Percentiles rank a stretch among this genome's conserved stretches.
These are phyloP conservation scores for Helostoma temminkii DNA, from an alignment of 2,797 vertebrate genomes.

Conservation along the genomic window DNA sequence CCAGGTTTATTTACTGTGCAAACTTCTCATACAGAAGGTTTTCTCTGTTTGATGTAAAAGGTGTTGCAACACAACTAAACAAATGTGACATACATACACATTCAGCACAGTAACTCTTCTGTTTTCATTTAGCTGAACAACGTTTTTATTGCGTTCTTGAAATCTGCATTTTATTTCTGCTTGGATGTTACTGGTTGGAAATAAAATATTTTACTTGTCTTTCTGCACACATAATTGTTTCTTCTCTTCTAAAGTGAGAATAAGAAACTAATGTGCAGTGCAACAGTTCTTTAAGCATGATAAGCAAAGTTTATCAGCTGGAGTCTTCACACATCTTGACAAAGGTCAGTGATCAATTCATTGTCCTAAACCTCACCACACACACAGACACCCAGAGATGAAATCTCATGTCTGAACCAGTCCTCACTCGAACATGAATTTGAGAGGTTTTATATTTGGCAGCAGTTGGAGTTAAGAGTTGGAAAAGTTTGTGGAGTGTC, in stretches of 20 bases:
- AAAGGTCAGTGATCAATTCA: neutral
- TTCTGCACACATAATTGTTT: neutral
- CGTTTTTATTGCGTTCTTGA: conserved; percentile 16
- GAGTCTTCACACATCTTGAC: neutral
- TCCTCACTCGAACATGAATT: conserved; percentile 15
- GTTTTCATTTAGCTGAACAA: conserved; percentile 25
- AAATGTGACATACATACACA: conserved; percentile 19
- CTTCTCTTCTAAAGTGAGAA: conserved; percentile 15
- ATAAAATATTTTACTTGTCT: neutral
- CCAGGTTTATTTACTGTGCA: conserved; percentile 59
- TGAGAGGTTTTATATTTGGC: conserved; percentile 51
- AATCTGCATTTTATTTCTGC: neutral
- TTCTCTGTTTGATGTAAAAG: conserved; percentile 39
- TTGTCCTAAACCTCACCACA: conserved; percentile 8
- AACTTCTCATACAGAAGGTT: conserved; percentile 39
- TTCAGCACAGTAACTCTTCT: conserved; percentile 1
- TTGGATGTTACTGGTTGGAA: conserved; percentile 10
- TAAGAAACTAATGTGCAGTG: neutral
- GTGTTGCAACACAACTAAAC: conserved; percentile 25
- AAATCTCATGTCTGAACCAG: conserved; percentile 48
- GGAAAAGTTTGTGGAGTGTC: conserved; percentile 35
- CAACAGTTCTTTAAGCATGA: neutral
- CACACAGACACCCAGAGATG: conserved; percentile 42
- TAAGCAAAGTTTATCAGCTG: neutral
- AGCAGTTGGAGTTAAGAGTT: conserved; percentile 16